Evolutionary conservation across 2,797 vertebrate genomes (phyloP), one percentile per base, ranked within the genome.

Genomic region (Capromys pilorides): DNA sequence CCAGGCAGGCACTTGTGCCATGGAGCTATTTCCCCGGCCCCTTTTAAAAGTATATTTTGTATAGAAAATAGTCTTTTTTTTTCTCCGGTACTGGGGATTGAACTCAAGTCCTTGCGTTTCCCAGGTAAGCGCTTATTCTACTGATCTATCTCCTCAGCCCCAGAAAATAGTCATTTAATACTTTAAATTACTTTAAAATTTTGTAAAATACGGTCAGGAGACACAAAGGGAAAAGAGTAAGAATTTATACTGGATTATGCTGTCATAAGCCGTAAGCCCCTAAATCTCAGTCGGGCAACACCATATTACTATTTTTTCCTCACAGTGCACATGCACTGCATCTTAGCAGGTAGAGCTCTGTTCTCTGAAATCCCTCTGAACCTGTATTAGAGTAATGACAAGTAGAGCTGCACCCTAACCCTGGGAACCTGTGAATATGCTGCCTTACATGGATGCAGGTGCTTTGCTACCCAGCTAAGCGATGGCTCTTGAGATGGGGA

Each of bases 101-200:
- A n/a, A n/a, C n/a, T n/a, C n/a, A n/a, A n/a, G n/a, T n/a, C n/a
- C n/a, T n/a, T n/a, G n/a, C n/a, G n/a, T n/a, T n/a, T n/a, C n/a
- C n/a, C n/a, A n/a, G n/a, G n/a, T n/a, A n/a, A n/a, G n/a, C n/a
- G n/a, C n/a, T n/a, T n/a, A n/a, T n/a, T n/a, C n/a, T n/a, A n/a
- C n/a, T n/a, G n/a, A n/a, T n/a, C n/a, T n/a, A n/a, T n/a, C n/a
- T n/a, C n/a, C n/a, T n/a, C n/a, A n/a, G n/a, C n/a, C n/a, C n/a
- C 4, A 57, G 69, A 80, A 93, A 92, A 88, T 41, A 69, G 45
- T 66, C 41, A 24, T 71, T 84, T 80, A 80, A 51, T n/a, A 18
- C 36, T 83, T 82, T 19, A 62, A 91, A 21, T 85, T 88, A 81
- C 78, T 93, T 92, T 41, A 1, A 67, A 88, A 86, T 22, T n/a